Base-by-base conservation (phyloP, 2,888 invertebrate genomes). In the Drosophila fungiperda region DNA sequence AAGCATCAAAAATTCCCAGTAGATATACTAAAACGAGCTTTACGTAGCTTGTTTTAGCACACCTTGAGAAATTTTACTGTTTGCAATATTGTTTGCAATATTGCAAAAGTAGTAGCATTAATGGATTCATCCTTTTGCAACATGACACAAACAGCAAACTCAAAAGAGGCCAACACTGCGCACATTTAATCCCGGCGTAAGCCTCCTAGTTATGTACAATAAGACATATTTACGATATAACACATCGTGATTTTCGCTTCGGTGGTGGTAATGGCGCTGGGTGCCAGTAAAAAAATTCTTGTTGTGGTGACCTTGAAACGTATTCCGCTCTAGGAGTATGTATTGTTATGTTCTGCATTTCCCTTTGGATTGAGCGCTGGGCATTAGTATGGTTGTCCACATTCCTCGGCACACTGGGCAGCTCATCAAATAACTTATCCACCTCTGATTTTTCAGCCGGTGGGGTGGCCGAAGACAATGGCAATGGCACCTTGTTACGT, bases 401-500 rank as follows among this genome's bases (percentile, higher is more conserved):
- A 49, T 63, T 64, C 6, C 59, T 66, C 12, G 86, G 90, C 33
- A 88, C 83, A 20, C 45, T 64, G 11, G 86, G 90, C 50, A 87
- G 54, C 9, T 85, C 83, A 0, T 87, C 79, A 12, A 89, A 74
- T 9, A 86, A 20, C 32, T 63, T 42, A 1, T 88, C 90, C 35
- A 89, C 20, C 20, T 82, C 76, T 1, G 78, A 61, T 23, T 68
- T 78, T 11, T 52, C 52, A 1, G 26, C 4, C 17, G 36, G 5
- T 26, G 49, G 20, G 3, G 11, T 26, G 9, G 71, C 57, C n/a
- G 75, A 6, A 26, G 68, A 69, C 2, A 78, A 53, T 32, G 65
- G 50, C 2, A 78, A 53, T 32, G 65, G 50, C 0, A 35, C 17
- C 38, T 52, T 65, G 32, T 45, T 78, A 42, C 38, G 23, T 23